Base-by-base conservation (phyloP, 2,113 vertebrate species). In the Dicerorhinus sumatrensis region DNA sequence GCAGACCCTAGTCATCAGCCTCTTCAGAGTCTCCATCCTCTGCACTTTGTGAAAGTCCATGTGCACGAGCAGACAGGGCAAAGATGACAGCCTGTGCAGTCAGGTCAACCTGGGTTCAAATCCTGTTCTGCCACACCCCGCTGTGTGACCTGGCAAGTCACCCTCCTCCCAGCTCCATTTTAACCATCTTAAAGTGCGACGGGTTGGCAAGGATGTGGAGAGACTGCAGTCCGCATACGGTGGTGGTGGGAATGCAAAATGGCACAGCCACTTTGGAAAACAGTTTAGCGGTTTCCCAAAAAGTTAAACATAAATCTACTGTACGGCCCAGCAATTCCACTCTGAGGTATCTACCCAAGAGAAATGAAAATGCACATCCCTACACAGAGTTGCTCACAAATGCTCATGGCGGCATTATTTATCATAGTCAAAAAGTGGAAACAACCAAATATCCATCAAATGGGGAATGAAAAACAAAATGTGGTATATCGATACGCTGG, bases 401-500 rank as follows among this genome's bases (percentile, higher is more conserved):
- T 33, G 7, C 13, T 60, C 62, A 60, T 10, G 58, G 23, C 25
- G 63, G 46, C 48, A 8, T 46, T 54, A 69, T 14, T 29, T 65
- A 27, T 8, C 39, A 83, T 23, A 51, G 33, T 18, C 33, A 42
- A 48, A 65, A 42, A 94, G 3, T 31, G 8, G 77, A 6, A 81
- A 81, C 39, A 80, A 58, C 36, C 69, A 79, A 58, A 42, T 27
- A 18, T 16, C 54, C 60, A 62, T 23, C 48, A 33, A 20, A 58
- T 69, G 39, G 29, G 21, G 33, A 85, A 1, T 42, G 39, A 80
- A 51, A 54, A 65, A 13, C n/a, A 21, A 13, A 18, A 39, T 1
- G 8, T 46, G 16, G 16, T 7, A 17, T n/a, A 16, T 27, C 14
- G 13, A 18, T 12, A 6, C 0, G 16, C 3, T 5, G n/a, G 17